Evolutionary conservation across 2,888 invertebrate species (phyloP), one percentile per base, ranked within the genome.

Genomic region (Troides helena): DNA sequence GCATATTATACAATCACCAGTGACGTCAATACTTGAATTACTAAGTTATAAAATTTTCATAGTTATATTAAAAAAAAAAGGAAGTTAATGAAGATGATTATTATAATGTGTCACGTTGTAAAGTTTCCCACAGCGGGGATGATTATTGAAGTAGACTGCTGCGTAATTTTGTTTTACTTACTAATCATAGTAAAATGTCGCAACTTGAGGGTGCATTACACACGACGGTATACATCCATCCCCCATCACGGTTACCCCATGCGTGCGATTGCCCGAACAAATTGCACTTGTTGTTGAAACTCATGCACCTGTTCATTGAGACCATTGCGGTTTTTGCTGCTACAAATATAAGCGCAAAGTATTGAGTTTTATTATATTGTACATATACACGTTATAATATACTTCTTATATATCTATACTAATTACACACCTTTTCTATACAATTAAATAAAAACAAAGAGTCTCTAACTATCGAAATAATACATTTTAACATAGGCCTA

Each of bases 101-200:
- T 21, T 8, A n/a, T n/a, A 18, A 23, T 23, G 57, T 23, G 57
- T 18, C 23, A 18, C 12, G 14, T 58, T 58, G 57, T 18, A n/a
- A 58, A 23, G 4, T 23, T 58, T 58, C 57, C 57, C 57, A 58
- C 23, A 58, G n/a, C 23, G 57, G 21, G 4, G 57, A 58, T 58
- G 23, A 23, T 58, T 58, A 58, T 58, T 58, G 57, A 56, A 58
- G 10, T n/a, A 56, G 46, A 57, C 57, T 46, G 36, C 30, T 57
- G 23, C 36, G 57, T 69, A 62, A 65, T 69, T 69, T 25, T 25
- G 18, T 73, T 67, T 72, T 74, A 79, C 75, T 68, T 82, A 76
- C 84, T 85, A 80, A 53, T 73, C 73, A 76, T 80, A 63, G 69
- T 68, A 77, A 77, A 83, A 80, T 80, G 80, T 82, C 78, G 79